Percentiles rank a stretch among this genome's conserved stretches.
These are phyloP conservation scores for Drosophila sordidula DNA, from an alignment of 2,888 invertebrate species.

Conservation along the genomic window DNA sequence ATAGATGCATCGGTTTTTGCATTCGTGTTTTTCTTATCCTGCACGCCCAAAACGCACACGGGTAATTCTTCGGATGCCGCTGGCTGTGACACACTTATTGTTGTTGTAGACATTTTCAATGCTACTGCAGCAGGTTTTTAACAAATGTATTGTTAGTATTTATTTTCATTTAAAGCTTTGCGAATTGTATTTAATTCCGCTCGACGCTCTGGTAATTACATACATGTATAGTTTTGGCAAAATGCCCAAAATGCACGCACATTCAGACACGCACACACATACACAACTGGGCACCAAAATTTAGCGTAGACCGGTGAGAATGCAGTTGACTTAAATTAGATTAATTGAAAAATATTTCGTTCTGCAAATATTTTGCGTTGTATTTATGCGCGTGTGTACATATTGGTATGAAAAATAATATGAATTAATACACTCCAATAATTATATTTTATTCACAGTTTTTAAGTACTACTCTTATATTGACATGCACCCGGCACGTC, in stretches of 20 bases:
- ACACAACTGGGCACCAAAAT: background rate
- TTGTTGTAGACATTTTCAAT: slow-evolving; percentile 63
- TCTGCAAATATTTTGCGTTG: background rate
- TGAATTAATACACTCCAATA: too few species aligned
- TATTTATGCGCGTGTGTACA: too few species aligned
- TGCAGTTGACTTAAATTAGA: slow-evolving; percentile 43
- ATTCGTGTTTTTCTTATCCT: slow-evolving; percentile 25
- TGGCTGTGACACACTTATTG: slow-evolving; percentile 49
- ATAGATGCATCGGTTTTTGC: slow-evolving; percentile 17
- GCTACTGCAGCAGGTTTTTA: slow-evolving; percentile 15
- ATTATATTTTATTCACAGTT: background rate
- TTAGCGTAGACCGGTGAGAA: slow-evolving; percentile 8
- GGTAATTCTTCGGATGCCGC: slow-evolving; percentile 39
- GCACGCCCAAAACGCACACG: slow-evolving; percentile 51
- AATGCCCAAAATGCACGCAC: slow-evolving; percentile 35
- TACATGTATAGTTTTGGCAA: slow-evolving; percentile 42
- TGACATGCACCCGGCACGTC: slow-evolving; percentile 19
- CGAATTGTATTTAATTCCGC: slow-evolving; percentile 45
- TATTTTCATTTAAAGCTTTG: slow-evolving; percentile 56
- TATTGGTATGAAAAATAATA: background rate
- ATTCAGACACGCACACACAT: background rate
- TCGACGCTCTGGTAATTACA: slow-evolving; percentile 42
- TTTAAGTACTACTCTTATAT: background rate
- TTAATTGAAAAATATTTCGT: slow-evolving; percentile 33
- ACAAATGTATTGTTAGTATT: slow-evolving; percentile 35